Conservation (phyloP, 2,113 vertebrate species). For the Hyperoodon ampullatus region DNA sequence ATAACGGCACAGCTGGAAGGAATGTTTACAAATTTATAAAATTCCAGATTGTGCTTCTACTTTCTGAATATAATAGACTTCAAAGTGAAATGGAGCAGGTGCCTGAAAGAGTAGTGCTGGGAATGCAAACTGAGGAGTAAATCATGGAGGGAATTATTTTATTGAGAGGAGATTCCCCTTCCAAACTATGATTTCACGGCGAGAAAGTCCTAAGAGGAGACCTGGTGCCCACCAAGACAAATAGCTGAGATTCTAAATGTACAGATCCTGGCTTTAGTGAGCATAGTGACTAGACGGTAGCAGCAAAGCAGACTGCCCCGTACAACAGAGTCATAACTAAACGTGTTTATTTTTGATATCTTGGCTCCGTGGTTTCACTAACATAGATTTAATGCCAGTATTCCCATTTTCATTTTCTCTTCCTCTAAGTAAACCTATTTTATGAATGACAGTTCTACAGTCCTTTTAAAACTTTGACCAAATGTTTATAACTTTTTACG, state of each 20-base stretch:
- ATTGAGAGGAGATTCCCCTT: not conserved
- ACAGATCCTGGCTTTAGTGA: not conserved
- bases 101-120: not conserved
- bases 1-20: not conserved
- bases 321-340: not conserved
- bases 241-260: not conserved
- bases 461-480: not conserved
- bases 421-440: constrained; percentile 7
- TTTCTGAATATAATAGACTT: not conserved
- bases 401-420: not conserved
- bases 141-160: not conserved
- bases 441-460: not conserved
- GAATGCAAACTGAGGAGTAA: not conserved
- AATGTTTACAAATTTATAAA: not conserved
- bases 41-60: not conserved
- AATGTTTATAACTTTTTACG: not conserved
- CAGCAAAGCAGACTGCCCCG: not conserved
- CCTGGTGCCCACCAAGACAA: not conserved
- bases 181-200: not conserved
- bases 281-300: not conserved
- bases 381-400: not conserved
- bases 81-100: not conserved
- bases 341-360: not conserved
- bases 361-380: not conserved
- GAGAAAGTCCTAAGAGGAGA: not conserved